A percentile compares a stretch with the other conserved stretches of the same genome.
phyloP scores from a whole-genome alignment of 2,113 vertebrate genomes.

The Phyllopteryx taeniolatus region DNA sequence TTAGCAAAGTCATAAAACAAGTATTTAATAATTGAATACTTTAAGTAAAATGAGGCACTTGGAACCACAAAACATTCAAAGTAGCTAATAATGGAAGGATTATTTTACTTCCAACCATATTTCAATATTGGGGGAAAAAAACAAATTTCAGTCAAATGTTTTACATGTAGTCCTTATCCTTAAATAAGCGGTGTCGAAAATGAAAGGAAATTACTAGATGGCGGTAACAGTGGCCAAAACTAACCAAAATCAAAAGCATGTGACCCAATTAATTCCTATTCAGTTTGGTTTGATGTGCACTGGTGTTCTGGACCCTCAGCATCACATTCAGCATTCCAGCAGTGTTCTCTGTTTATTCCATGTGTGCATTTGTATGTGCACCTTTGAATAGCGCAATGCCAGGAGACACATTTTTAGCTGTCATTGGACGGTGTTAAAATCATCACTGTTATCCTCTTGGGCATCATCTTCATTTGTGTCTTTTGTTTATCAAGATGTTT shows the following conservation, averaged over 20 bases:
- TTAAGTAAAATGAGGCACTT: no score
- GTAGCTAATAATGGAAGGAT: no score
- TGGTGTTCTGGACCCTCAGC: conserved; percentile 59
- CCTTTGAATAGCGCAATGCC: conserved; percentile 15
- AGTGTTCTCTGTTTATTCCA: conserved; percentile 50
- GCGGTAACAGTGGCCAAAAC: not conserved
- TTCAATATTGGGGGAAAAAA: no score
- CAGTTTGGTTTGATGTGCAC: conserved; percentile 56
- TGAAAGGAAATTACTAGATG: not conserved
- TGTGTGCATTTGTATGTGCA: not conserved
- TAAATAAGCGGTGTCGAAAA: not conserved
- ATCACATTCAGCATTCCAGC: conserved; percentile 55
- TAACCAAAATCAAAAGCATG: not conserved
- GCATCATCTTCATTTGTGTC: conserved; percentile 48
- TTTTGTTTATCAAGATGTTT: conserved; percentile 70
- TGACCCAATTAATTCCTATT: not conserved
- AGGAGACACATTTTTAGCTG: conserved; percentile 30
- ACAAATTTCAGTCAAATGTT: no score
- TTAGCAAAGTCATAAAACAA: not conserved
- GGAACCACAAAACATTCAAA: no score
- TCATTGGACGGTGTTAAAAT: conserved; percentile 38
- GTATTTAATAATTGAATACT: no score
- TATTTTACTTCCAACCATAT: no score
- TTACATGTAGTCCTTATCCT: not conserved
- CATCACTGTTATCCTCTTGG: conserved; percentile 47